Evolutionary conservation across 2,797 vertebrate species (phyloP).

Genomic region (Sardinella longiceps): DNA sequence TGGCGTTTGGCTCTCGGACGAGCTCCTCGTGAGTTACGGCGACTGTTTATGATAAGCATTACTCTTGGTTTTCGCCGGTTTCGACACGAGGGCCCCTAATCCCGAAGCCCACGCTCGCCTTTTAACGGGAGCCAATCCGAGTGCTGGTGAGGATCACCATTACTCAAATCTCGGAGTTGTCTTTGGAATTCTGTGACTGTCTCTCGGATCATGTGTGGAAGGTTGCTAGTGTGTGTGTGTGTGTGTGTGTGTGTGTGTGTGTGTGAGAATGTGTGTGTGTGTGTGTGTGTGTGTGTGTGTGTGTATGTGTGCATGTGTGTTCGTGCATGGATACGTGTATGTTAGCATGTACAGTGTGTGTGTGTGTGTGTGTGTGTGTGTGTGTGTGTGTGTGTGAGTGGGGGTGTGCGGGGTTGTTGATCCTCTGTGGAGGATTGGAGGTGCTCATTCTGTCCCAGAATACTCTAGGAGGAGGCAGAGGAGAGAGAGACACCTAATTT

Average conservation of each 20-base stretch:
- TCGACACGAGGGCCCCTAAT: neutral
- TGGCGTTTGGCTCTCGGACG: neutral
- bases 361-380: no score
- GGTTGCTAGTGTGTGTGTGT: no score
- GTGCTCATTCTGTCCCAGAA: constrained; percentile 40
- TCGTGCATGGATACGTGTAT: no score
- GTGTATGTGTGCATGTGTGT: no score
- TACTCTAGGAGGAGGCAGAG: constrained; percentile 46
- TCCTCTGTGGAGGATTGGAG: constrained; percentile 40
- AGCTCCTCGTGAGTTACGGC: neutral
- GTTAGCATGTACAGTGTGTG: no score
- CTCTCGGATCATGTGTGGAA: neutral
- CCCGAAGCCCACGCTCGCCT: neutral
- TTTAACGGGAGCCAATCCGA: constrained; percentile 15
- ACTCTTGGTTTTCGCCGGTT: neutral
- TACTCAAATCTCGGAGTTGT: neutral
- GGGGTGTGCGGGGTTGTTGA: neutral
- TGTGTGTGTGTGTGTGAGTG: no score
- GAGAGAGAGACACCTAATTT: constrained; percentile 56
- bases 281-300: no score
- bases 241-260: no score
- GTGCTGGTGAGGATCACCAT: neutral
- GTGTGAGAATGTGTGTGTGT: no score
- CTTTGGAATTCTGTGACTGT: constrained; percentile 47
- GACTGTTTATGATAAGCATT: neutral